Conservation (phyloP, 2,888 invertebrate species). For the Netelia inedita region DNA sequence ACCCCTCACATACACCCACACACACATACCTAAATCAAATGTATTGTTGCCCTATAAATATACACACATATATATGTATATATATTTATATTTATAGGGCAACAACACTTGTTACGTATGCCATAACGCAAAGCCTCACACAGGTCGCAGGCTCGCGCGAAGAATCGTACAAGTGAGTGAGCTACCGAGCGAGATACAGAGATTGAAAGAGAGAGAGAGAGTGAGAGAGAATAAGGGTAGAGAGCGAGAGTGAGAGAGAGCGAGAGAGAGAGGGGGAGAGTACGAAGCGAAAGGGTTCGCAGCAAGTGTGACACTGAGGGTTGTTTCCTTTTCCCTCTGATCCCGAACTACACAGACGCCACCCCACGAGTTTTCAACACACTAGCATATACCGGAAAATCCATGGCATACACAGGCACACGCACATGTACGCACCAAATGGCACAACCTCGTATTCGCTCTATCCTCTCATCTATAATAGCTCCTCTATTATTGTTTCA, state of each 20-base stretch:
- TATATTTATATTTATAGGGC: neutral
- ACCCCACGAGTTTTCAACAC: slow-evolving; percentile 74
- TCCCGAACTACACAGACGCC: slow-evolving; percentile 76
- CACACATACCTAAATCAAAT: neutral
- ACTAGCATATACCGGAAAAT: slow-evolving; percentile 62
- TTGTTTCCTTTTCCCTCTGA: slow-evolving; percentile 70
- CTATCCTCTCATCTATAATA: neutral
- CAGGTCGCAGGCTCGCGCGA: neutral
- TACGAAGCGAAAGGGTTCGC: slow-evolving; percentile 74
- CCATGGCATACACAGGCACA: neutral
- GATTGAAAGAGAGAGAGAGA: slow-evolving; percentile 33
- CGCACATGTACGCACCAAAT: slow-evolving; percentile 1
- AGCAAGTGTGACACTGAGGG: slow-evolving; percentile 78
- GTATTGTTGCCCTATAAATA: neutral
- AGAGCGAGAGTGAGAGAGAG: slow-evolving; percentile 14
- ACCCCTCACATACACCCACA: too few species aligned
- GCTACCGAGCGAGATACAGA: slow-evolving; percentile 22
- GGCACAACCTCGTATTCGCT: neutral
- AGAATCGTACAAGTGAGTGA: neutral
- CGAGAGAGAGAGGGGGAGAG: slow-evolving; percentile 29
- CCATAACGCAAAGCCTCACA: neutral
- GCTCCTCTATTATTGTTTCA: slow-evolving; percentile 69
- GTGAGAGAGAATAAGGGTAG: slow-evolving; percentile 11
- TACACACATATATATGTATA: neutral
- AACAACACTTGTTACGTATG: slow-evolving; percentile 11